Evolutionary conservation across 2,888 invertebrate genomes (phyloP), one percentile per base, ranked within the genome.

Genomic region (Phanerotoma sp.): DNA sequence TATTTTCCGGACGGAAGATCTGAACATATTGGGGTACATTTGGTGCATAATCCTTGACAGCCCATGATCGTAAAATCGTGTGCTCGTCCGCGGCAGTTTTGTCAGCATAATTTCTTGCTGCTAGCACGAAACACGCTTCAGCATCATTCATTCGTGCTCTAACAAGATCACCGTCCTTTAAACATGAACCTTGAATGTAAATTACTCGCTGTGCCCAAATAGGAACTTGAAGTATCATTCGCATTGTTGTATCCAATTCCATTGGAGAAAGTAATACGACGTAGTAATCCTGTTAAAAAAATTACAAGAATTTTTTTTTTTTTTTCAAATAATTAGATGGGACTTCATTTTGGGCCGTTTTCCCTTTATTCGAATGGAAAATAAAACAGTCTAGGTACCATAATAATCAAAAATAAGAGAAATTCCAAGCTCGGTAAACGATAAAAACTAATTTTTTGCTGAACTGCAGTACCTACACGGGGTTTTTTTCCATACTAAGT

Each of bases 171-270:
- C 91, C 91, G 76, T 98, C 98, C 78, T 97, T 96, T 60, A 97
- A 81, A 71, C 96, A 97, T 22, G 97, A 96, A 32, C 97, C 97
- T 81, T 96, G 89, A 60, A 77, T 76, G 79, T 96, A 98, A 74
- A 97, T 96, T 52, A 98, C 97, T 62, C 97, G 83, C 76, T 96
- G 94, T 10, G 96, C 94, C 97, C 97, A 97, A 70, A 96, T 92
- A 7, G 97, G 97, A 61, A 91, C 91, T 82, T 96, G 96, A 49
- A 98, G 83, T 70, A 99, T 93, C 93, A 97, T 96, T 71, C 96
- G 84, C 95, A 97, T 97, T 16, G 95, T 96, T 16, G 95, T 92
- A 77, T 98, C 97, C 66, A 98, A 82, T 78, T 98, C 98, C 91
- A 95, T 96, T 0, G 98, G 98, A 11, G 96, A 96, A 45, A 99